Conservation (phyloP, 2,888 invertebrate genomes). For the Pachydiplax longipennis region DNA sequence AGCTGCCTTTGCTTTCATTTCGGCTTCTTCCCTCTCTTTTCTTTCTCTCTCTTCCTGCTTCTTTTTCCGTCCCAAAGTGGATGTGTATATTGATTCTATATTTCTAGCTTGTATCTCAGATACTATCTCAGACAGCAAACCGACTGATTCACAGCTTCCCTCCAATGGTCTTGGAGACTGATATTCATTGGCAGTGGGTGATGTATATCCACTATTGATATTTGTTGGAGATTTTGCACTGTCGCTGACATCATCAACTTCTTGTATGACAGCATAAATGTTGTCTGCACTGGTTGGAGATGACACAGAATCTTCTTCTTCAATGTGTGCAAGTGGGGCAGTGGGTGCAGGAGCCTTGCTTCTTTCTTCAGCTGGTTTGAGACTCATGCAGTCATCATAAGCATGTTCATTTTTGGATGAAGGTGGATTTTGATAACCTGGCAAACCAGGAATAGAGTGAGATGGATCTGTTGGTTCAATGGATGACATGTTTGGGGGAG, state of each 20-base stretch:
- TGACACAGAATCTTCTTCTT: slow-evolving; percentile 60
- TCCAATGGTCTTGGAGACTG: slow-evolving; percentile 60
- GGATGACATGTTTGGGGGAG: slow-evolving; percentile 56
- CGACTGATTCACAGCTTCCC: slow-evolving; percentile 74
- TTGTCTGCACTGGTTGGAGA: slow-evolving; percentile 71
- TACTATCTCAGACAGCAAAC: slow-evolving; percentile 84
- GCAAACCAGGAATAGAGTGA: slow-evolving; percentile 55
- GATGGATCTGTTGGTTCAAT: slow-evolving; percentile 45
- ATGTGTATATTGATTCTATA: slow-evolving; percentile 85
- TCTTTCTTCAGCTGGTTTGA: slow-evolving; percentile 49
- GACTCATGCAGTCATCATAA: slow-evolving; percentile 81
- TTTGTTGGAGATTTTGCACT: slow-evolving; percentile 52
- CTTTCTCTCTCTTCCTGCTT: slow-evolving; percentile 62
- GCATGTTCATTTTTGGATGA: slow-evolving; percentile 60
- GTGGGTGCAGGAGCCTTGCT: slow-evolving; percentile 59
- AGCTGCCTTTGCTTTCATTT: slow-evolving; percentile 46
- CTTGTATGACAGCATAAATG: slow-evolving; percentile 88
- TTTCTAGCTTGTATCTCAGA: slow-evolving; percentile 86
- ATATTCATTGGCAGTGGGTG: slow-evolving; percentile 64
- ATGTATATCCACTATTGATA: slow-evolving; percentile 59
- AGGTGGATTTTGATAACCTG: slow-evolving; percentile 68
- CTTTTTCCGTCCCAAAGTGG: slow-evolving; percentile 69
- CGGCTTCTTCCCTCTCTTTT: slow-evolving; percentile 58
- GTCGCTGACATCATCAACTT: slow-evolving; percentile 58
- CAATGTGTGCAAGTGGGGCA: slow-evolving; percentile 68